Percentiles rank a stretch among this genome's conserved stretches.
phyloP scores from a whole-genome alignment of 2,113 vertebrate genomes.

The Xenopus tropicalis region UCB_Xtro_10.0 CM004448.2:139557001-139557500 shows the following conservation, averaged over 20 bases:
- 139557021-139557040: neutral
- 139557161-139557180: constrained; percentile 20
- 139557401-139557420: too few species aligned
- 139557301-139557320: too few species aligned
- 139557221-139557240: constrained; percentile 2
- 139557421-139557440: too few species aligned
- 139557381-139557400: too few species aligned
- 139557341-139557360: too few species aligned
- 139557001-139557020: neutral
- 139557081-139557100: neutral
- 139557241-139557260: constrained; percentile 1
- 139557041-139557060: neutral
- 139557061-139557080: neutral
- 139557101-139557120: constrained; percentile 22
- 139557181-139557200: constrained; percentile 6
- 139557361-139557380: too few species aligned
- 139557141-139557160: constrained; percentile 19
- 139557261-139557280: too few species aligned
- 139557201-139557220: constrained; percentile 8
- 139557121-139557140: constrained; percentile 13
- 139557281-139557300: too few species aligned
- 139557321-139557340: too few species aligned
- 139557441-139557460: too few species aligned
- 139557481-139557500: too few species aligned
- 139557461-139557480: too few species aligned